phyloP scores from a whole-genome alignment of 1,140 invertebrate genomes.

The Drosophila saltans region DNA sequence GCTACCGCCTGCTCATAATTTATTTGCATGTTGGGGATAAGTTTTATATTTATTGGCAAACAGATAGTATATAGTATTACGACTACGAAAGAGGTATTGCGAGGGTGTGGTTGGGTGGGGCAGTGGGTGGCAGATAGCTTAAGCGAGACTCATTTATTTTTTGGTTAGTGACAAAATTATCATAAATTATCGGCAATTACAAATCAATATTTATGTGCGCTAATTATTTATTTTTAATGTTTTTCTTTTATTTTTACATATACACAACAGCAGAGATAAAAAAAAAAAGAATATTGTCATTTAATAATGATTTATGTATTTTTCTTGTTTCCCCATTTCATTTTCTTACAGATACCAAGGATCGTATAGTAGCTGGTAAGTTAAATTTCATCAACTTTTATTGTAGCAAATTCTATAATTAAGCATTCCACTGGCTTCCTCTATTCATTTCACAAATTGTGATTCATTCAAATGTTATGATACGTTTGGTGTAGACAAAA shows the following conservation, averaged over 20 bases:
- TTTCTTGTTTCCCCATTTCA: not conserved
- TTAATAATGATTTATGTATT: not conserved
- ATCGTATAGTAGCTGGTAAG: not conserved
- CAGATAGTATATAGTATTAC: constrained; percentile 40
- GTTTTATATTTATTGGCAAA: constrained; percentile 57
- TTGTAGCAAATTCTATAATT: not conserved
- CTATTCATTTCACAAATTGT: constrained; percentile 2
- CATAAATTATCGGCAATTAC: constrained; percentile 52
- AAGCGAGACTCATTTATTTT: constrained; percentile 53
- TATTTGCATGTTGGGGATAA: constrained; percentile 52
- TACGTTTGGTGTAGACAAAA: constrained; percentile 45
- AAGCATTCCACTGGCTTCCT: constrained; percentile 9
- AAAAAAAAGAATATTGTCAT: not conserved
- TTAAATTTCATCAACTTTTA: not conserved
- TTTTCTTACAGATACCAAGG: constrained; percentile 3
- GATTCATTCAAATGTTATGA: constrained; percentile 11
- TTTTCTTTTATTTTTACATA: constrained; percentile 21
- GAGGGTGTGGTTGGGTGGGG: not conserved
- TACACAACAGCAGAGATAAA: not conserved
- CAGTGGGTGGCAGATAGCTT: not conserved
- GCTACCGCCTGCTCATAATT: constrained; percentile 51
- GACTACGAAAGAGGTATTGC: not conserved
- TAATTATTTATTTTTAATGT: constrained; percentile 51
- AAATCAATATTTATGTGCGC: constrained; percentile 60
- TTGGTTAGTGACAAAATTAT: constrained; percentile 35